Percentiles rank a stretch among this genome's conserved stretches.
Conservation (phyloP, 2,113 vertebrate genomes). For the Choloepus hoffmanni region DNA sequence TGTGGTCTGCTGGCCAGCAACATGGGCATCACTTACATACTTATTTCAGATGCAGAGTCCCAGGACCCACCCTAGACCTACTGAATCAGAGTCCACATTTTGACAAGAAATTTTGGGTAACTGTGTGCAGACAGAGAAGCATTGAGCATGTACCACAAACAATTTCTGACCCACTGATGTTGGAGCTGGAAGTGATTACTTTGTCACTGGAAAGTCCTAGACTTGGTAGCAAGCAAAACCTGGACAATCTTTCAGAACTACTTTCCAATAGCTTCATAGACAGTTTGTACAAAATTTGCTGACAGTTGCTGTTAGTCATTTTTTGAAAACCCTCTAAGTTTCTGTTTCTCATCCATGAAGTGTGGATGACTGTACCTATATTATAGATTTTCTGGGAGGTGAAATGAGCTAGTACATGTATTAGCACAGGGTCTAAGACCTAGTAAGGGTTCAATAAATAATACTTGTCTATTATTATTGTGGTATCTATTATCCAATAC, state of each 20-base stretch:
- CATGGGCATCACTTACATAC: neutral
- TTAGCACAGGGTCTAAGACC: neutral
- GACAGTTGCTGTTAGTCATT: neutral
- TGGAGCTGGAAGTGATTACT: neutral
- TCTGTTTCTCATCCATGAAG: neutral
- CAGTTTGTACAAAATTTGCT: neutral
- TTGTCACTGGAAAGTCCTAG: neutral
- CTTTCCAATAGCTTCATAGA: neutral
- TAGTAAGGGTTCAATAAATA: neutral
- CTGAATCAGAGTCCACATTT: neutral
- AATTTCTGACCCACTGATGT: neutral
- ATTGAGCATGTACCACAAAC: neutral
- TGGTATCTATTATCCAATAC: neutral
- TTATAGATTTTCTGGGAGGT: neutral
- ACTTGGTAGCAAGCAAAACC: neutral
- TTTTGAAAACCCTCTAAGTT: neutral
- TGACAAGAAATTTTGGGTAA: neutral
- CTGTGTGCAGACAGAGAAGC: neutral
- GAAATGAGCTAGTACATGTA: neutral
- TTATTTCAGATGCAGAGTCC: slow-evolving; percentile 26
- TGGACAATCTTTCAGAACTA: neutral
- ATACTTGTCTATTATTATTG: neutral
- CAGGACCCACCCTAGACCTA: neutral
- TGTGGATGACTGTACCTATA: neutral
- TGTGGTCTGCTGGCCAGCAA: neutral